These are phyloP conservation scores for Crotalus viridis DNA, from an alignment of 2,113 vertebrate species.

Conservation along the genomic window DNA sequence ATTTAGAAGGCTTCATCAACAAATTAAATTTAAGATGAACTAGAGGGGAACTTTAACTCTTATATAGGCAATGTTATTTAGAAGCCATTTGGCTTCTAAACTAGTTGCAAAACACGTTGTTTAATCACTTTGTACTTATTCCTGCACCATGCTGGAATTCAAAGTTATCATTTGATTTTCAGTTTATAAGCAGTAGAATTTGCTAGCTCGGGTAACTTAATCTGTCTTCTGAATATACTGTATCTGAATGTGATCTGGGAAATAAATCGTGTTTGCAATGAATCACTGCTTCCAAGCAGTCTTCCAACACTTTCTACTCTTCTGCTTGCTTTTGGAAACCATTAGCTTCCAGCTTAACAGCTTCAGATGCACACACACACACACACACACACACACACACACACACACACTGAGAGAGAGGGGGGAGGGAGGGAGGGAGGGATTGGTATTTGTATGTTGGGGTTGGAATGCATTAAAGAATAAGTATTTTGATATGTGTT, in stretches of 20 bases:
- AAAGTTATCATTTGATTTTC: not conserved
- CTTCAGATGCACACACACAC: not conserved
- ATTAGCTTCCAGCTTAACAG: not conserved
- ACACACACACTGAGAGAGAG: no score
- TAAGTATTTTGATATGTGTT: not conserved
- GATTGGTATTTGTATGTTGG: not conserved
- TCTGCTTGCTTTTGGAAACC: not conserved
- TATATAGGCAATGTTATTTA: not conserved
- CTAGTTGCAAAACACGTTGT: not conserved
- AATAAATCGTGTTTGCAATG: not conserved
- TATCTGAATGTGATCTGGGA: not conserved
- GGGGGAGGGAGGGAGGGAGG: no score
- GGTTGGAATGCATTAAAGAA: not conserved
- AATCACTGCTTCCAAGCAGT: not conserved
- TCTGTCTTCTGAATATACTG: not conserved
- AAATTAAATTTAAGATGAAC: conserved; percentile 2
- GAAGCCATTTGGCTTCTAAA: not conserved
- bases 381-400: no score
- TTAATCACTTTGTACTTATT: not conserved
- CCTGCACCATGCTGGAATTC: not conserved
- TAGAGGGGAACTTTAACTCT: not conserved
- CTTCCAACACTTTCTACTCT: not conserved
- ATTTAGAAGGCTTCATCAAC: not conserved
- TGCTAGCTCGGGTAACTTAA: not conserved
- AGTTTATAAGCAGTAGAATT: not conserved